Evolutionary conservation across 1,140 invertebrate genomes (phyloP).

Genomic region (Galleria mellonella): DNA sequence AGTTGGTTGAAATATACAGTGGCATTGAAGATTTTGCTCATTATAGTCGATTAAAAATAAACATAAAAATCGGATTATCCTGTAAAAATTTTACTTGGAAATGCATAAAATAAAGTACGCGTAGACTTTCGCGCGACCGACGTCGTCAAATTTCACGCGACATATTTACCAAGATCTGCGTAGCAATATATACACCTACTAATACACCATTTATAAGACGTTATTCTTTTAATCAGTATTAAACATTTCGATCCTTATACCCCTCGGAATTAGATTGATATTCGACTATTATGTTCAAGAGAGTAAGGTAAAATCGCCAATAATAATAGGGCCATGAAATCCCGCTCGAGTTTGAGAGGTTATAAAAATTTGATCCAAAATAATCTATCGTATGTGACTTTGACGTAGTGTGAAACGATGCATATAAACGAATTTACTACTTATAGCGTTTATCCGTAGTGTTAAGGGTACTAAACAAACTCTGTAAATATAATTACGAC

Average conservation of each 20-base stretch:
- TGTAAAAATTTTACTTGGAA: no score
- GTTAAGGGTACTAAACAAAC: background rate
- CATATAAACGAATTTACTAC: background rate
- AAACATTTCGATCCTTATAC: no score
- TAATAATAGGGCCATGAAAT: conserved; percentile 1
- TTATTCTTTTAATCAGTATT: no score
- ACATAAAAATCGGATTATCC: background rate
- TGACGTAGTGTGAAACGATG: background rate
- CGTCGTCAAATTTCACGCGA: no score
- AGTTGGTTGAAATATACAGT: no score
- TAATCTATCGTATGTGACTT: conserved; percentile 2
- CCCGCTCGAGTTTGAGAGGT: conserved; percentile 4
- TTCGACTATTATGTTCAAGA: background rate
- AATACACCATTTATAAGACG: no score
- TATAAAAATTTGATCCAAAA: conserved; percentile 9
- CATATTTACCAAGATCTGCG: no score
- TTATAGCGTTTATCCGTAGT: background rate
- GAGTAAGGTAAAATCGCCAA: background rate
- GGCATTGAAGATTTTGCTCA: no score
- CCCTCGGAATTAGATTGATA: background rate
- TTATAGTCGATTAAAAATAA: no score
- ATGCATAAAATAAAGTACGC: no score
- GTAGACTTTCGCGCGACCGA: no score
- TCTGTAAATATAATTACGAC: background rate
- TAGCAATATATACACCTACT: no score